phyloP scores from a whole-genome alignment of 2,888 invertebrate genomes.

The Nematopogon swammerdamellus region DNA sequence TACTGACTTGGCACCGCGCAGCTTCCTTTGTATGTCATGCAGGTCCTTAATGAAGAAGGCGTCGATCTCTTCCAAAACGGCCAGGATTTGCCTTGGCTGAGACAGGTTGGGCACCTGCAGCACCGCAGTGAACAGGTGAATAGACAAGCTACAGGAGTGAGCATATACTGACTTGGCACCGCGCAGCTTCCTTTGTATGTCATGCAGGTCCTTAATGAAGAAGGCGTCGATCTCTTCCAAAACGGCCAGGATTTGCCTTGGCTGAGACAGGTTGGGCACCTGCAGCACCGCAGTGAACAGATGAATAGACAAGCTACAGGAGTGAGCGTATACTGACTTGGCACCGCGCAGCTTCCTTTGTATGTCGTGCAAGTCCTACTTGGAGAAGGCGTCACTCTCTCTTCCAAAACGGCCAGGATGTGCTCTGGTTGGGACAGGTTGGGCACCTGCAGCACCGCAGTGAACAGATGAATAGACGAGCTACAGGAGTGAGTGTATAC shows the following conservation, averaged over 20 bases:
- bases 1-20: constrained; percentile 45
- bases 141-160: neutral
- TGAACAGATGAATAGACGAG: constrained; percentile 22
- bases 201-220: constrained; percentile 60
- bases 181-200: constrained; percentile 62
- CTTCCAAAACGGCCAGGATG: constrained; percentile 62
- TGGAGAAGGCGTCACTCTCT: constrained; percentile 48
- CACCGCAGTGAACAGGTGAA: constrained; percentile 19
- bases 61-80: constrained; percentile 68
- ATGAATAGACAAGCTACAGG: too few relatives aligned
- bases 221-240: constrained; percentile 71
- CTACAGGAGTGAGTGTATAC: too few relatives aligned
- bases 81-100: too few relatives aligned
- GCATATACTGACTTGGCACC: constrained; percentile 59
- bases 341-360: constrained; percentile 58
- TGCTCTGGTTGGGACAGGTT: constrained; percentile 75
- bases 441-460: constrained; percentile 65
- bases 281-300: constrained; percentile 77
- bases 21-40: constrained; percentile 66
- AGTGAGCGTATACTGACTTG: constrained; percentile 20
- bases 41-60: constrained; percentile 75
- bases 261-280: constrained; percentile 74
- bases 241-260: constrained; percentile 66
- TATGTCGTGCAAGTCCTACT: constrained; percentile 63
- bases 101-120: neutral